Conservation (phyloP, 2,888 invertebrate species). For the Baccha elongata region DNA sequence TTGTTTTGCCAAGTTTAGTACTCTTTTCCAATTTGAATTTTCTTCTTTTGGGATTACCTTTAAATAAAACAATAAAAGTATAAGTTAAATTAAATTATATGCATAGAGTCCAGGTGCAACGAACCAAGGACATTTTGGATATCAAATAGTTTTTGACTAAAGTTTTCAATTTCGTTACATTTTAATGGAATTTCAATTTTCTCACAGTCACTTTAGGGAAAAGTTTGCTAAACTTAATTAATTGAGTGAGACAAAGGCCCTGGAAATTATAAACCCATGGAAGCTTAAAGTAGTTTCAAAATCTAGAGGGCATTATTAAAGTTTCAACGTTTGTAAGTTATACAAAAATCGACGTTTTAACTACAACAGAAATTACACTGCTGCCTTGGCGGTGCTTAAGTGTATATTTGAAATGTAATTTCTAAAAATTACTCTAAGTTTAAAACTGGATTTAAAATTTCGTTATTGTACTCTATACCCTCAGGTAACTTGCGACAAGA, state of each 20-base stretch:
- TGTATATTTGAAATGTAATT: no score
- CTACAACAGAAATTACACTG: no score
- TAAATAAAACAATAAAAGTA: constrained; percentile 16
- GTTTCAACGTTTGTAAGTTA: no score
- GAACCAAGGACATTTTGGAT: background rate
- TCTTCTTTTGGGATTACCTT: constrained; percentile 70
- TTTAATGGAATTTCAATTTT: background rate
- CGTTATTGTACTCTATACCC: no score
- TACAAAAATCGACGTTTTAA: no score
- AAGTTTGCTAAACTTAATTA: background rate
- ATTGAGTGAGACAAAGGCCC: background rate
- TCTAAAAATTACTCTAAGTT: no score
- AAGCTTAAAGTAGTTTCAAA: background rate
- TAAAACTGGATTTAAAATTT: no score
- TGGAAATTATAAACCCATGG: background rate
- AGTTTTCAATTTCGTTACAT: background rate
- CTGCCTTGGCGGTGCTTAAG: no score
- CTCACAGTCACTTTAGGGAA: background rate
- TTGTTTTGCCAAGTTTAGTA: constrained; percentile 68
- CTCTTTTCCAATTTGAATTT: constrained; percentile 74
- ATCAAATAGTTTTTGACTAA: background rate
- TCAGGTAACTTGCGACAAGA: no score
- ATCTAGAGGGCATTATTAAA: no score
- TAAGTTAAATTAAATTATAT: background rate
- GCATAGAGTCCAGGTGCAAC: background rate